Conservation (phyloP, 2,888 invertebrate genomes). For the Latheticus oryzae region DNA sequence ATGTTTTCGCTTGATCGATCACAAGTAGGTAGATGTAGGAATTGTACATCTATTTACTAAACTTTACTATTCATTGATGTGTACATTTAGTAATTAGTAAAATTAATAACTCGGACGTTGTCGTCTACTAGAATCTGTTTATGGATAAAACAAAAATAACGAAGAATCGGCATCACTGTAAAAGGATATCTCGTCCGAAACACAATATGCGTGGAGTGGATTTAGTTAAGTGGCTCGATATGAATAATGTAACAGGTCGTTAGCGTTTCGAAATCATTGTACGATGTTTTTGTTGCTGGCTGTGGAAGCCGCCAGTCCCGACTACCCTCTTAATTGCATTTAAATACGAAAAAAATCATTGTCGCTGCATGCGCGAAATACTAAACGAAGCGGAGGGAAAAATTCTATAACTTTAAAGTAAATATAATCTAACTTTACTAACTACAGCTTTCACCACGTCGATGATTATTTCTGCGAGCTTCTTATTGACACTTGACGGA, state of each 20-base stretch:
- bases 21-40: not conserved
- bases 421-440: too few relatives aligned
- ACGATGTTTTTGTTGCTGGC: conserved; percentile 38
- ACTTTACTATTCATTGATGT: not conserved
- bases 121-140: not conserved
- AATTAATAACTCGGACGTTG: conserved; percentile 4
- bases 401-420: too few relatives aligned
- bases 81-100: conserved; percentile 12
- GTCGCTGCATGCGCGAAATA: conserved; percentile 43
- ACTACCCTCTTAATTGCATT: conserved; percentile 52
- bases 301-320: conserved; percentile 40
- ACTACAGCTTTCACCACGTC: too few relatives aligned
- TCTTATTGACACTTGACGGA: conserved; percentile 53
- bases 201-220: conserved; percentile 55
- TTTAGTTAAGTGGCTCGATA: conserved; percentile 59
- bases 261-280: conserved; percentile 57
- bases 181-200: conserved; percentile 53
- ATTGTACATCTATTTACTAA: not conserved
- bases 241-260: conserved; percentile 61
- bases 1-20: conserved; percentile 4
- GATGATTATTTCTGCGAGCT: too few relatives aligned
- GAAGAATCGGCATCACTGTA: conserved; percentile 45
- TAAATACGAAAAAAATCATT: conserved; percentile 51
- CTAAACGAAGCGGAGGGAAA: conserved; percentile 32
- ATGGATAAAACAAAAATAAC: conserved; percentile 38